Conservation (phyloP, 2,888 invertebrate species). For the Thalpophila matura region DNA sequence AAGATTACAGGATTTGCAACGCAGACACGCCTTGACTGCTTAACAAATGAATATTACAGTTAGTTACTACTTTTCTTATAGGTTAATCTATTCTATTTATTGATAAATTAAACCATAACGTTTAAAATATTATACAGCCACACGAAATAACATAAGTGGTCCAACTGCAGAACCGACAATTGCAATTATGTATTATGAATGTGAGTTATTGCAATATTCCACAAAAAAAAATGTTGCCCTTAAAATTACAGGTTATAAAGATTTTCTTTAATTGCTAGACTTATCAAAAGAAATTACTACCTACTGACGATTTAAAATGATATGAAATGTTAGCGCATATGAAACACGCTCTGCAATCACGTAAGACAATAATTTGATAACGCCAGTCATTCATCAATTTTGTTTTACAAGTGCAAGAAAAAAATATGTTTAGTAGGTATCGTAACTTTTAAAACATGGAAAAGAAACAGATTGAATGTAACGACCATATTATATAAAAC, state of each 20-base stretch:
- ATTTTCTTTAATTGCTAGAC: slow-evolving; percentile 10
- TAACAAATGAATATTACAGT: neutral
- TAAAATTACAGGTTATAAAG: too few species aligned
- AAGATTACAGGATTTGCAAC: neutral
- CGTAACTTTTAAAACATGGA: slow-evolving; percentile 3
- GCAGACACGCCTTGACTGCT: too few species aligned
- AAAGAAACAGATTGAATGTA: neutral
- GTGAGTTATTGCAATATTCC: too few species aligned
- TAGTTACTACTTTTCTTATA: neutral
- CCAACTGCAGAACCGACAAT: too few species aligned
- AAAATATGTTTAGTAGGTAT: slow-evolving; percentile 20
- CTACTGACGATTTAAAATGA: slow-evolving; percentile 6
- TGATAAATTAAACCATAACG: neutral
- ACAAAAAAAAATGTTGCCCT: too few species aligned
- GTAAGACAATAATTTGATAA: slow-evolving; percentile 21
- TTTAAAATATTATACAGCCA: too few species aligned
- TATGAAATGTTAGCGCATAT: slow-evolving; percentile 18
- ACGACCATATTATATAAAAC: neutral
- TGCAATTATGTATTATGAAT: too few species aligned
- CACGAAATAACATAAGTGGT: too few species aligned
- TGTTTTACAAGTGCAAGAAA: slow-evolving; percentile 17
- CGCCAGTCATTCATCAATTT: slow-evolving; percentile 26
- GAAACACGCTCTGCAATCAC: slow-evolving; percentile 11
- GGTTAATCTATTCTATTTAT: neutral
- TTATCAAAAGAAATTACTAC: slow-evolving; percentile 1